Conservation (phyloP, 2,797 vertebrate species). For the Sebastes minor region DNA sequence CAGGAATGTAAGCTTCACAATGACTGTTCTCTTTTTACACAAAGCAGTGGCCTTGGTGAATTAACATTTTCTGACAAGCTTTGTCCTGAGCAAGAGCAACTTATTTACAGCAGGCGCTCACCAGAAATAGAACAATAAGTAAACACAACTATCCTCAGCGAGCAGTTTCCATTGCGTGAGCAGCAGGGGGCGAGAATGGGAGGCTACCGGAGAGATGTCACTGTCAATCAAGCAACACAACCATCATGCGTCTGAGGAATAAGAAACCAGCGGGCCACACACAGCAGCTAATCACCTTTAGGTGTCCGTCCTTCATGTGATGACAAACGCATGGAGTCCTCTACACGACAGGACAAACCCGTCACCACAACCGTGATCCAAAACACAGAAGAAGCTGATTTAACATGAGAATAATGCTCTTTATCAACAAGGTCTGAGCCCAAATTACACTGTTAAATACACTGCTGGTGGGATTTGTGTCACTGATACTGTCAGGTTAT, state of each 20-base stretch:
- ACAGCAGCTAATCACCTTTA: conserved; percentile 70
- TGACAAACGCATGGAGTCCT: conserved; percentile 82
- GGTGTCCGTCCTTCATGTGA: conserved; percentile 46
- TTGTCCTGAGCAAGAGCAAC: neutral
- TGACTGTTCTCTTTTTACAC: neutral
- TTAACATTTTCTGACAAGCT: neutral
- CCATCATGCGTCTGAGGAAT: conserved; percentile 64
- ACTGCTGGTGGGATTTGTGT: neutral
- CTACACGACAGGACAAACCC: conserved; percentile 67
- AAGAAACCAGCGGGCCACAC: neutral
- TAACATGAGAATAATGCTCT: neutral
- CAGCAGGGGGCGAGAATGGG: neutral
- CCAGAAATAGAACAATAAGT: neutral
- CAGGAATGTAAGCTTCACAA: neutral
- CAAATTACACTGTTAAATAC: neutral
- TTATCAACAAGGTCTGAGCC: neutral
- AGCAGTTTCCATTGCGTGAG: neutral
- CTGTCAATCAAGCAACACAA: conserved; percentile 43
- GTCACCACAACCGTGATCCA: conserved; percentile 22
- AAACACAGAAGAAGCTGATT: conserved; percentile 4
- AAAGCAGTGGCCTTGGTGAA: neutral
- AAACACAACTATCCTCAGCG: neutral
- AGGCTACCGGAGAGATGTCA: neutral
- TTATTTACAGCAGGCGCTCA: neutral
- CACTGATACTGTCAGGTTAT: neutral